Percentiles rank a stretch among this genome's conserved stretches.
These are phyloP conservation scores for Athalia cordata DNA, from an alignment of 2,888 invertebrate genomes.

Conservation along the genomic window DNA sequence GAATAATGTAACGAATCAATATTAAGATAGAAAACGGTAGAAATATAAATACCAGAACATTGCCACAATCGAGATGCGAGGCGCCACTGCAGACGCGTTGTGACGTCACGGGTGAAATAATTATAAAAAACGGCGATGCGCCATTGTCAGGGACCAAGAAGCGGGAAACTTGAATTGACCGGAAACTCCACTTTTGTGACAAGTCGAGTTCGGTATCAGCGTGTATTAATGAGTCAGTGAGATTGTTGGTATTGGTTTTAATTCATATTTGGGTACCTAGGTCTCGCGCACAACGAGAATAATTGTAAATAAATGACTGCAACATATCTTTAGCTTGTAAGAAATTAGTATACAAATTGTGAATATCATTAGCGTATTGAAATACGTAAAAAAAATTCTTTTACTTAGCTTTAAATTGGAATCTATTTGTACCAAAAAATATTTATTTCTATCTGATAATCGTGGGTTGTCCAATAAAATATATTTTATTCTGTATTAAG, in stretches of 20 bases:
- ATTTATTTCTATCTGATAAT: constrained; percentile 24
- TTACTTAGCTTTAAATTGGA: constrained; percentile 1
- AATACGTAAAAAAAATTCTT: background rate
- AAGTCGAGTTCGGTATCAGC: too few species aligned
- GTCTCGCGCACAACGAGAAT: too few species aligned
- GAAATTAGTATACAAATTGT: background rate
- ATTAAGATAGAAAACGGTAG: too few species aligned
- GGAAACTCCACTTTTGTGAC: too few species aligned
- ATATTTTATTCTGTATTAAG: constrained; percentile 13
- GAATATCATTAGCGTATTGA: background rate
- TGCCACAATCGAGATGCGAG: background rate
- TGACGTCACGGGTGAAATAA: background rate
- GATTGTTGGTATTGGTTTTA: too few species aligned
- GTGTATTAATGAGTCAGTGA: too few species aligned
- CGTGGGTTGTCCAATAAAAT: background rate
- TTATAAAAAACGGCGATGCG: background rate
- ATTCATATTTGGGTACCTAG: too few species aligned
- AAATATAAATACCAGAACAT: too few species aligned
- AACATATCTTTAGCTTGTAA: background rate
- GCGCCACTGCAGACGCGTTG: constrained; percentile 11
- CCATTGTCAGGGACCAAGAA: too few species aligned
- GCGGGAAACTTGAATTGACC: too few species aligned
- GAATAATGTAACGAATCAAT: too few species aligned
- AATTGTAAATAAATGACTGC: too few species aligned
- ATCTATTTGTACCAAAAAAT: background rate